Conservation (phyloP, 2,113 vertebrate genomes). For the Misgurnus mizolepis region DNA sequence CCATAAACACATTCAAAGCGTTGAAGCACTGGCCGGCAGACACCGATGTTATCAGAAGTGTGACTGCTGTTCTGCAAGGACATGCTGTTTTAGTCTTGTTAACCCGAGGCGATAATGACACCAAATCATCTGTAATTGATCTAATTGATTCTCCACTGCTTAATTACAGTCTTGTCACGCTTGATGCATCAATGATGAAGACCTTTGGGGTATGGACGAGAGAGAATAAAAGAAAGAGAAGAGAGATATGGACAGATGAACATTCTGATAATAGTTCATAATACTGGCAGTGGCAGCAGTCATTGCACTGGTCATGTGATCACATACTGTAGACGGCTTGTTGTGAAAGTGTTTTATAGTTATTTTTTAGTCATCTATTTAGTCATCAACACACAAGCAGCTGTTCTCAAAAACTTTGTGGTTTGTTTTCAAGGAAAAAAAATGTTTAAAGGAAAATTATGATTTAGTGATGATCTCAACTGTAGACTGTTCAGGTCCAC, state of each 20-base stretch:
- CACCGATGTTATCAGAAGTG: conserved; percentile 11
- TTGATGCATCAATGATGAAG: conserved; percentile 48
- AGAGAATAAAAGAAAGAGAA: conserved; percentile 21
- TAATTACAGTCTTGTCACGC: conserved; percentile 54
- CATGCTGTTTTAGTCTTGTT: conserved; percentile 26
- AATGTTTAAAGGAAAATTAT: too few relatives aligned
- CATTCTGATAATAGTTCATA: conserved; percentile 33
- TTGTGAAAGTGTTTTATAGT: too few relatives aligned
- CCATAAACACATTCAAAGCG: too few relatives aligned
- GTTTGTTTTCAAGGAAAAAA: too few relatives aligned
- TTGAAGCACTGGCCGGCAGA: neutral
- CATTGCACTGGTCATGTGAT: conserved; percentile 15
- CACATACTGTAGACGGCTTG: neutral
- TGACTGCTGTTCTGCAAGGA: conserved; percentile 40
- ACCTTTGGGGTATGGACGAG: conserved; percentile 18
- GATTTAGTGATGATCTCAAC: too few relatives aligned
- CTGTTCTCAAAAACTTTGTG: too few relatives aligned
- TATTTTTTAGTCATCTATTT: too few relatives aligned
- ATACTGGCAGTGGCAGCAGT: conserved; percentile 35
- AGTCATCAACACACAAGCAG: too few relatives aligned
- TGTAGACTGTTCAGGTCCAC: too few relatives aligned
- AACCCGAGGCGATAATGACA: conserved; percentile 42
- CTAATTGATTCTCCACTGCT: conserved; percentile 57
- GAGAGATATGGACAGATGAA: neutral
- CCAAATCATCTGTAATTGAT: conserved; percentile 53